These are phyloP conservation scores for Isichthys henryi DNA, from an alignment of 2,113 vertebrate genomes.

Conservation along the genomic window DNA sequence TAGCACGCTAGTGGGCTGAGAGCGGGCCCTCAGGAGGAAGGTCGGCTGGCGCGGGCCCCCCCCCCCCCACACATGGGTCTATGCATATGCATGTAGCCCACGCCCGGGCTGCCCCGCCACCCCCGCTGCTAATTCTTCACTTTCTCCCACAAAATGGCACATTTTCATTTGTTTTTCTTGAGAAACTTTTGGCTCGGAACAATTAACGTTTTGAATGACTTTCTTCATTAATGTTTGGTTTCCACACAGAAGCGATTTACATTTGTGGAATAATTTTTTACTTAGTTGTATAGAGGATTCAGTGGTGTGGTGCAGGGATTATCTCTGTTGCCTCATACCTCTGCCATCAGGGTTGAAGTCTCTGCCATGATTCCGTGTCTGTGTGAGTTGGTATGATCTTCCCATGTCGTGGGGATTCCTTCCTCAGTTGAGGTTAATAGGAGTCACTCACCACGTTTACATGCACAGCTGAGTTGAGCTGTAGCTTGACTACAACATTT, in stretches of 20 bases:
- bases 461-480: no score
- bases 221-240: neutral
- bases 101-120: neutral
- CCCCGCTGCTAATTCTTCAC: neutral
- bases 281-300: neutral
- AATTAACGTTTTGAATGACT: neutral
- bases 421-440: neutral
- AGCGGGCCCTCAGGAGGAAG: conserved; percentile 48
- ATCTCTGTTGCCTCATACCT: neutral
- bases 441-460: neutral
- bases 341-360: neutral
- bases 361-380: neutral
- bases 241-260: neutral
- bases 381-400: neutral
- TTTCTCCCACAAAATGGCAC: neutral
- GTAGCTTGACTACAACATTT: no score
- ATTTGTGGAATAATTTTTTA: neutral
- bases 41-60: neutral
- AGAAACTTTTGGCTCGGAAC: neutral
- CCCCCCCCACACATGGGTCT: conserved; percentile 15
- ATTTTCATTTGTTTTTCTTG: neutral
- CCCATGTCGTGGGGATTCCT: neutral
- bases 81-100: conserved; percentile 49
- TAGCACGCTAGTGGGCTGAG: conserved; percentile 37
- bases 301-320: neutral